phyloP scores from a whole-genome alignment of 2,113 vertebrate species.

The Sprattus sprattus region DNA sequence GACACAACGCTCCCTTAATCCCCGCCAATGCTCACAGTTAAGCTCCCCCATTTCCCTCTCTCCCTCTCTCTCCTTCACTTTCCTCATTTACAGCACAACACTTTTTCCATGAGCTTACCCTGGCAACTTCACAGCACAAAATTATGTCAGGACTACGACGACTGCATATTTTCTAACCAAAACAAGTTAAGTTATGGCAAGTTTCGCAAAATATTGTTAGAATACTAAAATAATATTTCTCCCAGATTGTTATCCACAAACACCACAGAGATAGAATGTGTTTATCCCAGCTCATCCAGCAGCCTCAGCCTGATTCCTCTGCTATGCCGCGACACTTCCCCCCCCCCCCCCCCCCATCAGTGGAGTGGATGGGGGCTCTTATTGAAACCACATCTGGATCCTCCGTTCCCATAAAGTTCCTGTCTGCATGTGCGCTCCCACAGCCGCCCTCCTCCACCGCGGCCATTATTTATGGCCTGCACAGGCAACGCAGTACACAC shows the following conservation, averaged over 20 bases:
- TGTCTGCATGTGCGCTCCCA: neutral
- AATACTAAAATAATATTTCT: neutral
- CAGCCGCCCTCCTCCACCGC: neutral
- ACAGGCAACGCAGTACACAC: neutral
- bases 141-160: neutral
- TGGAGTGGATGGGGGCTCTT: neutral
- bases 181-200: constrained; percentile 4
- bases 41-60: constrained; percentile 23
- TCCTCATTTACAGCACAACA: neutral
- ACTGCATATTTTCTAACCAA: neutral
- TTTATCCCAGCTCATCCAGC: neutral
- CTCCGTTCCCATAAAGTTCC: constrained; percentile 14
- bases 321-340: neutral
- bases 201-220: neutral
- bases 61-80: constrained; percentile 51
- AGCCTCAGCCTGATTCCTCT: neutral
- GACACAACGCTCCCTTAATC: constrained; percentile 52
- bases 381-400: constrained; percentile 30
- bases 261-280: neutral
- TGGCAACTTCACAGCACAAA: neutral
- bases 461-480: constrained; percentile 1
- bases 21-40: neutral
- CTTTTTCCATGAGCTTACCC: neutral
- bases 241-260: neutral
- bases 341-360: neutral